Base-by-base conservation (phyloP, 2,797 vertebrate species). In the Molossus molossus region DNA sequence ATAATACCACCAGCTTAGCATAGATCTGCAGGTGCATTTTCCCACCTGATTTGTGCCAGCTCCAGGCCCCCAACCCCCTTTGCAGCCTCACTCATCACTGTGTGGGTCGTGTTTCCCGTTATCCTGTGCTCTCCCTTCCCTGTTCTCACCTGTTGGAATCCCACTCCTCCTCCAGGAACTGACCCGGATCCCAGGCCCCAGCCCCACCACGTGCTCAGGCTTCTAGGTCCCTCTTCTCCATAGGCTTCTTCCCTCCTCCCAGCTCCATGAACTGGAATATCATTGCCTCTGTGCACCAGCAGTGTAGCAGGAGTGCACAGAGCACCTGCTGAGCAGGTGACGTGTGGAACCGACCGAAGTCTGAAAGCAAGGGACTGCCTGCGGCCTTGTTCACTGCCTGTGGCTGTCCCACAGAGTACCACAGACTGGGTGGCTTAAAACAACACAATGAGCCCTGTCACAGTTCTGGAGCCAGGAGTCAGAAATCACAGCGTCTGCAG, bases 261-360 rank as follows among this genome's bases (percentile, higher is more conserved):
- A 27, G 5, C 21, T 13, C 37, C 0, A 23, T 33, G 15, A 25
- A 15, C 50, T 50, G 20, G 64, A 67, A 25, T 15, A 8, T 7
- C 13, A 33, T 57, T 57, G n/a, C 95, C 96, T 97, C 82, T 75
- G 92, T 70, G 94, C 95, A 93, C 92, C 95, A 96, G 95, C 87
- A 86, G 87, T 72, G 10, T 20, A 23, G 69, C 12, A 0, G 7
- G 11, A 15, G 58, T 1, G 8, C 21, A 3, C 29, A 0, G 29
- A 29, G 90, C 90, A 73, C 96, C 97, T 95, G 82, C 95, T 57
- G 95, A 96, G 97, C 83, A 87, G 89, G 95, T 92, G 90, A 89
- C 65, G 58, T 95, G 85, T 93, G 95, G 88, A 90, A 87, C 55
- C 82, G 76, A 93, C 77, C 87, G 86, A 72, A 60, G 17, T 87